phyloP scores from a whole-genome alignment of 2,113 vertebrate species.

The Syngnathus typhle region DNA sequence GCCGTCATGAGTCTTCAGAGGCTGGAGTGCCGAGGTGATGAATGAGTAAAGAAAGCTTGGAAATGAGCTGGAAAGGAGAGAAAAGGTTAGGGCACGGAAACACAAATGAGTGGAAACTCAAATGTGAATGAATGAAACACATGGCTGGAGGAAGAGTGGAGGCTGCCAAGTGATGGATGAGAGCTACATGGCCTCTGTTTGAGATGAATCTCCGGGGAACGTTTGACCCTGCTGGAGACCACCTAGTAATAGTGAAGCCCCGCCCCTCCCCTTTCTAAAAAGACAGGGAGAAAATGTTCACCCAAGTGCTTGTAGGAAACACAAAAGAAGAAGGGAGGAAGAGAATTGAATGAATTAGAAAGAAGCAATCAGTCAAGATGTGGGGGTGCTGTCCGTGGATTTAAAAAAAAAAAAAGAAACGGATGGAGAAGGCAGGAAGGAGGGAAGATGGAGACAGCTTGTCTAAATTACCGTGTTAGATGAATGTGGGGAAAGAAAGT shows the following conservation, averaged over 20 bases:
- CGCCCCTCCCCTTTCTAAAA: background rate
- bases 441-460: background rate
- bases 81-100: background rate
- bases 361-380: slow-evolving; percentile 46
- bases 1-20: slow-evolving; percentile 20
- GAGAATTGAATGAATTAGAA: slow-evolving; percentile 17
- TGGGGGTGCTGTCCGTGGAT: slow-evolving; percentile 25
- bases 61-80: slow-evolving; percentile 18
- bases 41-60: slow-evolving; percentile 33
- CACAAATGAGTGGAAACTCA: slow-evolving; percentile 42
- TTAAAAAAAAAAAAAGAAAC: slow-evolving; percentile 9
- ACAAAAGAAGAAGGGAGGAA: background rate
- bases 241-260: slow-evolving; percentile 29
- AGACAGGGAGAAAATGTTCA: slow-evolving; percentile 16
- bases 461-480: slow-evolving; percentile 4
- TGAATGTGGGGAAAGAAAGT: background rate
- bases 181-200: slow-evolving; percentile 37
- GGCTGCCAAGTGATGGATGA: slow-evolving; percentile 55
- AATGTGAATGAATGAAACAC: slow-evolving; percentile 39
- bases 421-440: slow-evolving; percentile 13
- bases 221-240: slow-evolving; percentile 36
- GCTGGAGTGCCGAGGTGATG: slow-evolving; percentile 36
- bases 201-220: slow-evolving; percentile 48
- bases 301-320: slow-evolving; percentile 14
- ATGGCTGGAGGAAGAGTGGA: background rate